Evolutionary conservation across 2,888 invertebrate genomes (phyloP).

Genomic region (Leptura quadrifasciata): DNA sequence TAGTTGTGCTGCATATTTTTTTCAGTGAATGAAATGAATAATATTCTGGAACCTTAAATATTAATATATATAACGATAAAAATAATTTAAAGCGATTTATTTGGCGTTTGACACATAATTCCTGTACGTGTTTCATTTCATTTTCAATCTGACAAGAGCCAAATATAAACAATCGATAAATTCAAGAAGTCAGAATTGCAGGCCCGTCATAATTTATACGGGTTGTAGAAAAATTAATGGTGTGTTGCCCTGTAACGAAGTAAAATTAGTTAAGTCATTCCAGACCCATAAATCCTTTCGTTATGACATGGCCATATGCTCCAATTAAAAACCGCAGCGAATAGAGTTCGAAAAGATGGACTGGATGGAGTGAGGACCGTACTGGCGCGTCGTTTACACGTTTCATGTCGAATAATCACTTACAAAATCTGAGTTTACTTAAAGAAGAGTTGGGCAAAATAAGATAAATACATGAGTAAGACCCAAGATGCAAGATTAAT

Average conservation of each 20-base stretch:
- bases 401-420: not conserved
- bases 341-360: constrained; percentile 33
- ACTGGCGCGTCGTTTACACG: not conserved
- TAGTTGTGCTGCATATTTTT: no score
- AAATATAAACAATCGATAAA: constrained; percentile 43
- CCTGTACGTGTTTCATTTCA: not conserved
- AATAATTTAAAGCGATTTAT: not conserved
- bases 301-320: constrained; percentile 69
- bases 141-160: constrained; percentile 8
- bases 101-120: not conserved
- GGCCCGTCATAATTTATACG: constrained; percentile 43
- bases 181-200: constrained; percentile 42
- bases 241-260: constrained; percentile 64
- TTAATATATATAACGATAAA: no score
- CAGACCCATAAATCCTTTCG: constrained; percentile 66
- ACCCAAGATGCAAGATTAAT: no score
- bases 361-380: constrained; percentile 14
- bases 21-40: no score
- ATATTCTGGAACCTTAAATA: no score
- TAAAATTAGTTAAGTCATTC: constrained; percentile 68
- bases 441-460: no score
- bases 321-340: constrained; percentile 66
- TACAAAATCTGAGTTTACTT: not conserved
- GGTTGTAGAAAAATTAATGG: constrained; percentile 64
- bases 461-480: no score